Evolutionary conservation across 2,113 vertebrate species (phyloP).

Genomic region (Lota lota): DNA sequence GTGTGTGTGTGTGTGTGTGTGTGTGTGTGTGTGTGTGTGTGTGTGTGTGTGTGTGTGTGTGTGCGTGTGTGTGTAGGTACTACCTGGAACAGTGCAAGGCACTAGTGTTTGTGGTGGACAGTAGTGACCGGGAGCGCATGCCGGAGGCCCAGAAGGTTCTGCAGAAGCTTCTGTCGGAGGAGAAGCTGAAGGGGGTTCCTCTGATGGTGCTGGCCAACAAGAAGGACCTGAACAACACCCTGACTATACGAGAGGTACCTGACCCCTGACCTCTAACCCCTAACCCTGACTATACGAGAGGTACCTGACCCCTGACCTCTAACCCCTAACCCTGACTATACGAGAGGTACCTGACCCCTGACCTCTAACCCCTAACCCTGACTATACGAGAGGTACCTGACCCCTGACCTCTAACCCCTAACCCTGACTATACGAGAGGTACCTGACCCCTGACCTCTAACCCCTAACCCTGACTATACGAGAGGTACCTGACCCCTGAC

Average conservation of each 20-base stretch:
- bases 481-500: neutral
- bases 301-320: conserved; percentile 18
- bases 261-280: neutral
- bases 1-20: too few relatives aligned
- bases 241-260: conserved; percentile 65
- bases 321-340: conserved; percentile 17
- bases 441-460: neutral
- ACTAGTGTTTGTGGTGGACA: conserved; percentile 85
- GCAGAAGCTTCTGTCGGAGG: conserved; percentile 66
- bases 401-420: neutral
- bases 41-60: neutral
- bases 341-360: conserved; percentile 43
- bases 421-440: neutral
- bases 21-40: neutral
- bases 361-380: neutral
- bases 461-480: neutral
- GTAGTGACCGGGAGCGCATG: conserved; percentile 69
- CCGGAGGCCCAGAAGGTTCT: conserved; percentile 70
- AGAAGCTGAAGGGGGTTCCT: conserved; percentile 70
- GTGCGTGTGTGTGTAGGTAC: conserved; percentile 34
- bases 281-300: conserved; percentile 44
- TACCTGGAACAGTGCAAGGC: conserved; percentile 76
- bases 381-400: conserved; percentile 52
- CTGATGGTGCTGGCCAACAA: conserved; percentile 90
- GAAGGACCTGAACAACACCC: conserved; percentile 73